Evolutionary conservation across 2,888 invertebrate genomes (phyloP), one percentile per base, ranked within the genome.

Genomic region (Alentia gelatinosa): DNA sequence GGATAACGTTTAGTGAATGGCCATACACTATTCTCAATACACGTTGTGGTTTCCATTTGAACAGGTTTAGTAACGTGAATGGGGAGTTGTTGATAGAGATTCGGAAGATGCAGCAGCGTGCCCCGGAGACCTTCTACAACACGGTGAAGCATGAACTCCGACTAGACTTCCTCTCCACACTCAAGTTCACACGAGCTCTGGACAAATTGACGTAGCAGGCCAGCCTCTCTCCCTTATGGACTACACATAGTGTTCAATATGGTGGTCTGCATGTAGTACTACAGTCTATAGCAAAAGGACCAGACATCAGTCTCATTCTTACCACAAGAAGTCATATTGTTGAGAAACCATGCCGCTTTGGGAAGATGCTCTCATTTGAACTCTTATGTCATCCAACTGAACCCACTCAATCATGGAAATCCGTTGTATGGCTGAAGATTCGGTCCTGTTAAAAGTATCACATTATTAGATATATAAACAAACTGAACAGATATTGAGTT

Each of bases 61-160:
- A 26, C 79, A 91, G 92, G 40, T 88, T 92, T 23, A 90, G 50
- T 37, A 42, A 47, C 4, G 50, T 91, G 0, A 83, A 92, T 79
- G 92, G 92, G 3, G 91, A 91, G 83, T 84, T 92, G 39, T 68
- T 92, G 26, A 42, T 89, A 39, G 92, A 92, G 74, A 26, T 92
- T 33, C 42, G 47, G 4, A 89, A 90, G 63, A 91, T 92, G 90
- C 92, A 92, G 47, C 39, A 63, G 35, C 42, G 35, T 0, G 91
- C 92, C n/a, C 92, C 92, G 5, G 92, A 92, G n/a, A 37, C 90
- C 39, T 92, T 90, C 91, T 92, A 92, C 91, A 23, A 74, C 50
- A 89, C 63, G 3, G 39, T 92, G 19, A 90, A 86, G 33, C 42
- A 79, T 37, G 92, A 92, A n/a, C 86, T 91, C 0, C n/a, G 74